These are phyloP conservation scores for Trachymyrmex septentrionalis DNA, from an alignment of 1,140 invertebrate genomes.

Conservation along the genomic window DNA sequence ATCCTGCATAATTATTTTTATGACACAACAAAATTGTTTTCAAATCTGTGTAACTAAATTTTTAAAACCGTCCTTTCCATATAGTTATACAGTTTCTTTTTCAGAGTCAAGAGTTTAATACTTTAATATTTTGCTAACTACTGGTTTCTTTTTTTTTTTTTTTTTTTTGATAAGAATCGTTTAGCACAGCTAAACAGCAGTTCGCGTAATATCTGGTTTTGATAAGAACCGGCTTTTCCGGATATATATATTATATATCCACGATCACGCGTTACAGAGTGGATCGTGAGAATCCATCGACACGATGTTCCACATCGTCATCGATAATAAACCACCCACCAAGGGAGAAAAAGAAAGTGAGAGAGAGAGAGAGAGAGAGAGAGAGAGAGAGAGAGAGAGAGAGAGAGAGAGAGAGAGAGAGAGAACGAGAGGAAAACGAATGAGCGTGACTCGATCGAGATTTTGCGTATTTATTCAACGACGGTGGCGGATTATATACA, in stretches of 20 bases:
- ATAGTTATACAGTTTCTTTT: too few relatives aligned
- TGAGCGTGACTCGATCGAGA: background rate
- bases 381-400: background rate
- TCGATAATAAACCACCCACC: conserved; percentile 30
- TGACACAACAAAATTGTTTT: too few relatives aligned
- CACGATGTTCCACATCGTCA: background rate
- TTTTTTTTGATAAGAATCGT: background rate
- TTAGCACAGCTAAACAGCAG: background rate
- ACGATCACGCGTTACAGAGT: background rate
- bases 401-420: background rate
- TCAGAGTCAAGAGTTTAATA: too few relatives aligned
- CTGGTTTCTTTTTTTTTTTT: too few relatives aligned
- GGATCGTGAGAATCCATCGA: conserved; percentile 27
- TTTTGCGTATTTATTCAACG: conserved; percentile 32
- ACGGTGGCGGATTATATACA: background rate
- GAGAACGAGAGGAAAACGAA: background rate
- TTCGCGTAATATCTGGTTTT: background rate
- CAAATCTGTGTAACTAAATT: too few relatives aligned
- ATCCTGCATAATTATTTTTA: too few relatives aligned
- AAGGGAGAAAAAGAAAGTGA: background rate
- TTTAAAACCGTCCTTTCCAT: too few relatives aligned
- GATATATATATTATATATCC: background rate
- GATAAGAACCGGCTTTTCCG: background rate
- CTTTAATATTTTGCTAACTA: too few relatives aligned
- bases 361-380: background rate